These are phyloP conservation scores for Dexiosoma caninum DNA, from an alignment of 2,888 invertebrate species.

Conservation along the genomic window DNA sequence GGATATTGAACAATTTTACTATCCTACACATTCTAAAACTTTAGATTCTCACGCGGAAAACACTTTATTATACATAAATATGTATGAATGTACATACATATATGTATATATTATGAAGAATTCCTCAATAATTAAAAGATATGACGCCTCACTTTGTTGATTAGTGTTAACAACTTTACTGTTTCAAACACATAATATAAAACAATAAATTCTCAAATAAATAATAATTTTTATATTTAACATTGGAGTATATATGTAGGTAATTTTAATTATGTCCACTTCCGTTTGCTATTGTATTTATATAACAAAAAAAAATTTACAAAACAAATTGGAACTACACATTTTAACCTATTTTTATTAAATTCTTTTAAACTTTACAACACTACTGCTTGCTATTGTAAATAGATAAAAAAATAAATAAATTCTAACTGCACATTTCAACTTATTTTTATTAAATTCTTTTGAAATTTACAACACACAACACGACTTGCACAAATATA, in stretches of 20 bases:
- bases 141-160: not conserved
- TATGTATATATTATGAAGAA: no score
- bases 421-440: no score
- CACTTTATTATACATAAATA: no score
- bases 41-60: not conserved
- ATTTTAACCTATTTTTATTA: not conserved
- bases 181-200: not conserved
- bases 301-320: not conserved
- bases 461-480: slow-evolving; percentile 14
- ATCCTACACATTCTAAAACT: slow-evolving; percentile 33
- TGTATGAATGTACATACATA: no score
- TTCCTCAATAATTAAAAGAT: no score
- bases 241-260: no score
- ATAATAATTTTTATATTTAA: no score
- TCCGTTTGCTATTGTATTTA: slow-evolving; percentile 6
- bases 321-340: not conserved
- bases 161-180: not conserved
- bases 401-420: no score
- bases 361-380: slow-evolving; percentile 38
- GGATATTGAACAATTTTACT: not conserved
- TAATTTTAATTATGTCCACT: no score
- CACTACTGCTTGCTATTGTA: no score
- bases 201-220: no score
- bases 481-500: no score
- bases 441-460: slow-evolving; percentile 32